These are phyloP conservation scores for Pomacea canaliculata DNA, from an alignment of 2,888 invertebrate species.

Conservation along the genomic window DNA sequence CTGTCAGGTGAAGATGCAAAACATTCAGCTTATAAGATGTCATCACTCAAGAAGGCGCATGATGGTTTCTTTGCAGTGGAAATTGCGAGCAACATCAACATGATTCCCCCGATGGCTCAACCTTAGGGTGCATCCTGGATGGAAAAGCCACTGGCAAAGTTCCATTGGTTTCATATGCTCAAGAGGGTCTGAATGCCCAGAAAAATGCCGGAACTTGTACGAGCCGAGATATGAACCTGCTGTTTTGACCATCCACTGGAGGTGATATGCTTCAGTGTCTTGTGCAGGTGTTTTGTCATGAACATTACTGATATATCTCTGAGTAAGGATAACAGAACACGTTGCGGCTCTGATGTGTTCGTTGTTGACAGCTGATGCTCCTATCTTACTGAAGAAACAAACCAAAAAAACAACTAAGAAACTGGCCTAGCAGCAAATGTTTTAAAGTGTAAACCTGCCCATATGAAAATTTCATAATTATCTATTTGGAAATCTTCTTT, in stretches of 20 bases:
- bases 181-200: constrained; percentile 41
- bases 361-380: background rate
- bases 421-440: background rate
- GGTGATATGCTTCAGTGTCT: constrained; percentile 40
- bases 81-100: constrained; percentile 57
- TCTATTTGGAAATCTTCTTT: no score
- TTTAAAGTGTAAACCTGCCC: background rate
- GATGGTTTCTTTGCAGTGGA: constrained; percentile 50
- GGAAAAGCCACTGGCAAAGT: constrained; percentile 34
- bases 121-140: constrained; percentile 52
- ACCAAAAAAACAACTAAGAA: background rate
- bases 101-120: constrained; percentile 54
- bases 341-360: background rate
- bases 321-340: constrained; percentile 16
- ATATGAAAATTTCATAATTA: no score
- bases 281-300: background rate
- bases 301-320: constrained; percentile 11
- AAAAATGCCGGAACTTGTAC: constrained; percentile 30
- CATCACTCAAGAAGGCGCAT: constrained; percentile 60
- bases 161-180: constrained; percentile 27
- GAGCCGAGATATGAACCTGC: constrained; percentile 32
- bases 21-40: constrained; percentile 66
- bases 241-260: constrained; percentile 36
- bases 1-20: constrained; percentile 65
- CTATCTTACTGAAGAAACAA: constrained; percentile 19